A percentile compares a stretch with the other conserved stretches of the same genome.
phyloP scores from a whole-genome alignment of 1,140 invertebrate species.

The Ylistrum balloti region DNA sequence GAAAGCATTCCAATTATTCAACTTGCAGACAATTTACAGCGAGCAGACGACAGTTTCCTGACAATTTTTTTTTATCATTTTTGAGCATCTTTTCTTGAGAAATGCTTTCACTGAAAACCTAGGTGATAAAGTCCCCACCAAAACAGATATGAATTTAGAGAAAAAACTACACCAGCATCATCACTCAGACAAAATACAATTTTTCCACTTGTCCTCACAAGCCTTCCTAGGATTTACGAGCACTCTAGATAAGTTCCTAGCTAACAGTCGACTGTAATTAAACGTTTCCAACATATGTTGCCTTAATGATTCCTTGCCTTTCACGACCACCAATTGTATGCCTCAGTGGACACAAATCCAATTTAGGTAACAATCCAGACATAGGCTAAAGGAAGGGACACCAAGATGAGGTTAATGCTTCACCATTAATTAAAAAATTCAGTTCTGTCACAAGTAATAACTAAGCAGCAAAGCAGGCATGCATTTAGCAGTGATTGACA shows the following conservation, averaged over 20 bases:
- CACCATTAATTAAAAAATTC: background rate
- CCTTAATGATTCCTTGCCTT: conserved; percentile 6
- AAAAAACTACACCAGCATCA: background rate
- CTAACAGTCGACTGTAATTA: background rate
- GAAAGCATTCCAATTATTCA: conserved; percentile 22
- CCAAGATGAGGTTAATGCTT: background rate
- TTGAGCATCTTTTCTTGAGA: background rate
- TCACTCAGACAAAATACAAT: conserved; percentile 1
- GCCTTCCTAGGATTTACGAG: background rate
- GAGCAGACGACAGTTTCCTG: background rate
- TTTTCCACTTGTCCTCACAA: background rate
- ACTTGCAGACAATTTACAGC: background rate
- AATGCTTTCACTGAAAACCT: background rate
- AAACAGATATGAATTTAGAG: conserved; percentile 7
- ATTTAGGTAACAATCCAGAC: background rate
- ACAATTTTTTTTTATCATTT: background rate
- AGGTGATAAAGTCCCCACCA: background rate
- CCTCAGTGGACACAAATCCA: background rate
- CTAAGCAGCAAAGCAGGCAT: background rate
- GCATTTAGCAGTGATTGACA: too few relatives aligned
- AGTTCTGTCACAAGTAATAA: conserved; percentile 17
- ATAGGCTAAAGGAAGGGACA: conserved; percentile 4
- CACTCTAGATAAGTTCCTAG: background rate
- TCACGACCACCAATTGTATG: conserved; percentile 37
- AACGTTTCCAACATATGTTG: conserved; percentile 16